Conservation (phyloP, 2,888 invertebrate species). For the Brachylomia viminalis region DNA sequence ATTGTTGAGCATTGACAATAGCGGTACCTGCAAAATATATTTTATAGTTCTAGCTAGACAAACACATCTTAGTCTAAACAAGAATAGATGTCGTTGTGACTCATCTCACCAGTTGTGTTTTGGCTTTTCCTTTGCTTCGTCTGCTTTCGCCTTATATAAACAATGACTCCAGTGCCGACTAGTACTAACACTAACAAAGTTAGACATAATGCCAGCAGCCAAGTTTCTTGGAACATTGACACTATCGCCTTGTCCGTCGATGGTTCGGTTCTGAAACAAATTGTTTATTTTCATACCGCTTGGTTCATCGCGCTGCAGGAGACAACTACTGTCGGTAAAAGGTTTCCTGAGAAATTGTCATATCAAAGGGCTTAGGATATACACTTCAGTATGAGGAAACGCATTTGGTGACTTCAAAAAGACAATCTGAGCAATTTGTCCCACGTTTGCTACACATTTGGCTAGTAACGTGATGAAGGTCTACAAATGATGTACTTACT, state of each 20-base stretch:
- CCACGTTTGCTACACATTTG: background rate
- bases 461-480: background rate
- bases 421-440: background rate
- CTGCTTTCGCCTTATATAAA: constrained; percentile 83
- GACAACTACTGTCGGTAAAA: constrained; percentile 51
- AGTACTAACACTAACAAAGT: constrained; percentile 84
- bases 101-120: constrained; percentile 80
- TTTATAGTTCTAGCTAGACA: constrained; percentile 27
- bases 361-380: constrained; percentile 14
- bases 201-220: constrained; percentile 85
- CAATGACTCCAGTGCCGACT: constrained; percentile 82
- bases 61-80: constrained; percentile 26
- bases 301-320: constrained; percentile 51
- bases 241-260: constrained; percentile 87
- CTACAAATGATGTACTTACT: constrained; percentile 28
- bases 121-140: constrained; percentile 86
- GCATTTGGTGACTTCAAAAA: constrained; percentile 22
- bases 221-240: constrained; percentile 88
- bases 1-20: constrained; percentile 86
- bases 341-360: constrained; percentile 21
- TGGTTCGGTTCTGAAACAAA: constrained; percentile 87
- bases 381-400: background rate
- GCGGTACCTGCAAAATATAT: constrained; percentile 77
- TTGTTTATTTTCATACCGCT: constrained; percentile 56
- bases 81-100: constrained; percentile 21